Evolutionary conservation across 2,888 invertebrate genomes (phyloP).

Genomic region (Drosophila differens): DNA sequence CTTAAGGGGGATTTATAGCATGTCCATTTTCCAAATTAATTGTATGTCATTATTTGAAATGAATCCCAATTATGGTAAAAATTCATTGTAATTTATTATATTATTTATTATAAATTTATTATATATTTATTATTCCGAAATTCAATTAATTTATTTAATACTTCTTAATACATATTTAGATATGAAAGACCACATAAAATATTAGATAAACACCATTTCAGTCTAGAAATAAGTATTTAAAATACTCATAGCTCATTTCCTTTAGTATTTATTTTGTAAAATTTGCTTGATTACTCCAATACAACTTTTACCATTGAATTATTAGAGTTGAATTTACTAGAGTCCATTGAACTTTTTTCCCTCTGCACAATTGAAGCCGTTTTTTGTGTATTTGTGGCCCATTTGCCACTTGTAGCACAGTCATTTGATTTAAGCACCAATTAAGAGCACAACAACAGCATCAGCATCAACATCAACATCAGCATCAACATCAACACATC

Average conservation of each 20-base stretch:
- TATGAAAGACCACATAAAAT: not conserved
- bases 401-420: slow-evolving; percentile 48
- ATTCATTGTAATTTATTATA: not conserved
- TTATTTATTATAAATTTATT: not conserved
- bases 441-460: slow-evolving; percentile 46
- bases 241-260: not conserved
- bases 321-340: not conserved
- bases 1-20: not conserved
- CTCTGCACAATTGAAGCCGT: not conserved
- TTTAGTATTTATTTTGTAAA: not conserved
- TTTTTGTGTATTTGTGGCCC: slow-evolving; percentile 4
- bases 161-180: too few relatives aligned
- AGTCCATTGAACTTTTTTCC: not conserved
- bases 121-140: not conserved
- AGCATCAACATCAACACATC: slow-evolving; percentile 11
- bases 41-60: not conserved
- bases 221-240: not conserved
- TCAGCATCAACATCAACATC: slow-evolving; percentile 13
- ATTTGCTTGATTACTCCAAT: not conserved
- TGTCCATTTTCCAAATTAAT: accelerated
- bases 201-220: not conserved
- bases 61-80: not conserved
- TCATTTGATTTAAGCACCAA: slow-evolving; percentile 74
- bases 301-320: not conserved
- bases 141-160: not conserved